Percentiles rank a stretch among this genome's conserved stretches.
phyloP scores from a whole-genome alignment of 2,888 invertebrate species.

The Ctenicera cuprea region DNA sequence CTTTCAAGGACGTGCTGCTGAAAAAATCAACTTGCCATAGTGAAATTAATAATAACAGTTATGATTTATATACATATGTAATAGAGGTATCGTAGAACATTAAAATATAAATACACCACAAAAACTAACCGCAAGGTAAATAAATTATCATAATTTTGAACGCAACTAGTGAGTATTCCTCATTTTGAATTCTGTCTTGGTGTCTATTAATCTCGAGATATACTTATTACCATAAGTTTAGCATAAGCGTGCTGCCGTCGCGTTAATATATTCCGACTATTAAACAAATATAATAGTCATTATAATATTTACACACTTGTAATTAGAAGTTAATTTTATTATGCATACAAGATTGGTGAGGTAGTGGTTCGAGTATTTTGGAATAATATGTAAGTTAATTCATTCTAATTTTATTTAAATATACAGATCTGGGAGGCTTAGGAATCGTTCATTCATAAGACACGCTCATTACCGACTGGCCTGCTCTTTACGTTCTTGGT shows the following conservation, averaged over 20 bases:
- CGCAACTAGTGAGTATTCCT: conserved; percentile 54
- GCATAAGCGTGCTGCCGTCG: conserved; percentile 66
- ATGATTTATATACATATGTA: conserved; percentile 36
- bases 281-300: conserved; percentile 63
- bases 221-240: conserved; percentile 67
- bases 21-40: conserved; percentile 1
- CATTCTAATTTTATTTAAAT: conserved; percentile 64
- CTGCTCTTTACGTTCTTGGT: conserved; percentile 51
- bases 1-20: conserved; percentile 1
- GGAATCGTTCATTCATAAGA: conserved; percentile 64
- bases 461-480: conserved; percentile 52
- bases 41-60: conserved; percentile 17
- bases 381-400: conserved; percentile 61
- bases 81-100: conserved; percentile 29
- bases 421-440: conserved; percentile 59
- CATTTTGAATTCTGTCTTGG: conserved; percentile 60
- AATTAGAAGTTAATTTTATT: conserved; percentile 57
- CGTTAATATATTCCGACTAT: conserved; percentile 63
- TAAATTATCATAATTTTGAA: conserved; percentile 58
- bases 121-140: conserved; percentile 55
- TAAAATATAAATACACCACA: conserved; percentile 49
- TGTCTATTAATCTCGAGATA: conserved; percentile 66
- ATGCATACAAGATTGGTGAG: conserved; percentile 55
- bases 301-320: conserved; percentile 62
- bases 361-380: conserved; percentile 54